Percentiles rank a stretch among this genome's conserved stretches.
phyloP scores from a whole-genome alignment of 2,888 invertebrate genomes.

The Bruchidius siliquastri region DNA sequence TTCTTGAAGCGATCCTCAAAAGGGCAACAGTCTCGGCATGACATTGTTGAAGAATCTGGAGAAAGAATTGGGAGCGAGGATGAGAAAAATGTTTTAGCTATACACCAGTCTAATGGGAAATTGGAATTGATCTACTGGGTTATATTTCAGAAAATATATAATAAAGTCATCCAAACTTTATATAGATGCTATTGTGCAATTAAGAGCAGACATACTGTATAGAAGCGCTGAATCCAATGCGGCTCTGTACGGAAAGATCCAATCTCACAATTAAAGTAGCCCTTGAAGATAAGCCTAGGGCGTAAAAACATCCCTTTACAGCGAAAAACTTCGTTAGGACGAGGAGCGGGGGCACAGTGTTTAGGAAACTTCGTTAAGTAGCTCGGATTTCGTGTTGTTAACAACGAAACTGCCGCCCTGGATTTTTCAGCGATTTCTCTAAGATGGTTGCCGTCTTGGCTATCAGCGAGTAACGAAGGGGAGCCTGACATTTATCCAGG shows the following conservation, averaged over 20 bases:
- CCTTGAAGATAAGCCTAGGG: slow-evolving; percentile 48
- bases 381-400: slow-evolving; percentile 39
- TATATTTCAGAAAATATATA: too few species aligned
- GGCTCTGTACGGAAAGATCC: neutral
- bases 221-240: too few species aligned
- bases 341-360: neutral
- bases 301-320: slow-evolving; percentile 46
- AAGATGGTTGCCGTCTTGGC: neutral
- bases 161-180: too few species aligned
- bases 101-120: too few species aligned
- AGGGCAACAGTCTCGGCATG: too few species aligned
- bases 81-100: too few species aligned
- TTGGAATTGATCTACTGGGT: too few species aligned
- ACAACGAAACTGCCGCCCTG: slow-evolving; percentile 20
- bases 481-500: neutral
- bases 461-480: neutral
- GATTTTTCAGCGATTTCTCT: slow-evolving; percentile 31
- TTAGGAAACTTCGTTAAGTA: slow-evolving; percentile 39
- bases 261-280: slow-evolving; percentile 45
- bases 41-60: too few species aligned
- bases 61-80: too few species aligned
- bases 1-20: too few species aligned
- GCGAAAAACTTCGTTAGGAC: slow-evolving; percentile 43
- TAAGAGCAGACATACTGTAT: too few species aligned
- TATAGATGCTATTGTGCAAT: too few species aligned